These are phyloP conservation scores for Formica exsecta DNA, from an alignment of 1,140 invertebrate species.

Conservation along the genomic window DNA sequence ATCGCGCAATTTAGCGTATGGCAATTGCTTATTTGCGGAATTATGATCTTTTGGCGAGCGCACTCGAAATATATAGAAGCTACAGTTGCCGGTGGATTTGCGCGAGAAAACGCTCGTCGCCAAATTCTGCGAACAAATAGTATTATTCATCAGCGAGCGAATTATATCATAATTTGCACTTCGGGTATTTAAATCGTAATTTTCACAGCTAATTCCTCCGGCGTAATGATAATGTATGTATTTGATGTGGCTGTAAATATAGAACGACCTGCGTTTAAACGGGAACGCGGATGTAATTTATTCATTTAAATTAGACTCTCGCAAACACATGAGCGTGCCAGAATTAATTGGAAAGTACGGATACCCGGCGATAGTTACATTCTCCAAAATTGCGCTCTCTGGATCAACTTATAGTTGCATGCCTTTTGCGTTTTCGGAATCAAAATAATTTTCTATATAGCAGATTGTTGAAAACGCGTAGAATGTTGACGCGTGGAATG, in stretches of 20 bases:
- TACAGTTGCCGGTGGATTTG: conserved; percentile 28
- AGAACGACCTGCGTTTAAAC: conserved; percentile 70
- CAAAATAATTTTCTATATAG: conserved; percentile 51
- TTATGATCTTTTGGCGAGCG: conserved; percentile 46
- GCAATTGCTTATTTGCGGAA: conserved; percentile 50
- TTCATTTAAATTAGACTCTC: conserved; percentile 75
- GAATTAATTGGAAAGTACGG: conserved; percentile 74
- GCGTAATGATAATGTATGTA: conserved; percentile 70
- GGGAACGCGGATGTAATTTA: conserved; percentile 72
- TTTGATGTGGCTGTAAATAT: conserved; percentile 71
- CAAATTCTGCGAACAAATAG: conserved; percentile 53
- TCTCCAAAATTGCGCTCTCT: conserved; percentile 53
- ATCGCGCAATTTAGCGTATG: conserved; percentile 51
- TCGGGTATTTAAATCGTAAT: conserved; percentile 73
- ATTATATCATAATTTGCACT: conserved; percentile 75
- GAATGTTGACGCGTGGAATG: no score
- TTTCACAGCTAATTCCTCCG: conserved; percentile 60
- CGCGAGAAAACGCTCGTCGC: neutral
- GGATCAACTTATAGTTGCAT: conserved; percentile 49
- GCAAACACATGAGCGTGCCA: conserved; percentile 61
- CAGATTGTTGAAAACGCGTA: conserved; percentile 14
- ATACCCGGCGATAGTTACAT: conserved; percentile 52
- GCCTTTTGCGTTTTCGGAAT: conserved; percentile 43
- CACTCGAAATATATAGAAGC: conserved; percentile 15
- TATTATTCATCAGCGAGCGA: conserved; percentile 57